These are phyloP conservation scores for Epicauta chinensis DNA, from an alignment of 1,140 invertebrate genomes.

Conservation along the genomic window DNA sequence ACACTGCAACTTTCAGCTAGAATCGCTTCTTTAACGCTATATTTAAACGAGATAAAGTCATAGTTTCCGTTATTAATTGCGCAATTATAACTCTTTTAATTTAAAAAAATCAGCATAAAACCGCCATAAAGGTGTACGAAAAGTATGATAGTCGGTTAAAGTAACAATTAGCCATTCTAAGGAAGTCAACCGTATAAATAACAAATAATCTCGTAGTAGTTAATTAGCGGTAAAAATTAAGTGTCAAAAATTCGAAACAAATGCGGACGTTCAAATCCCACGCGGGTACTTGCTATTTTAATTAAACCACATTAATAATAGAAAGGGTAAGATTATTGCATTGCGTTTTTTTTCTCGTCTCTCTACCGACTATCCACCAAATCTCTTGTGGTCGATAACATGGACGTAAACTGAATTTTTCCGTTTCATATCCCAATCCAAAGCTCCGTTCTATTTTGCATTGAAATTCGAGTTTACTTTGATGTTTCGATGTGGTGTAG, in stretches of 20 bases:
- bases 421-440: too few species aligned
- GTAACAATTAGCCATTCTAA: slow-evolving; percentile 27
- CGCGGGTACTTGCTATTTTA: slow-evolving; percentile 30
- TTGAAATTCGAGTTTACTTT: too few species aligned
- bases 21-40: slow-evolving; percentile 9
- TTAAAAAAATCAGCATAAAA: slow-evolving; percentile 29
- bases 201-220: slow-evolving; percentile 29
- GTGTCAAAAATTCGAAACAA: slow-evolving; percentile 29
- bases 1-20: slow-evolving; percentile 15
- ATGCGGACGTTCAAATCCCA: slow-evolving; percentile 22
- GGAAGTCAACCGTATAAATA: slow-evolving; percentile 29
- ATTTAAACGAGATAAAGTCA: slow-evolving; percentile 28
- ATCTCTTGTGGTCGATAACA: too few species aligned
- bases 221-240: slow-evolving; percentile 33
- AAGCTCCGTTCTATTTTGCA: too few species aligned
- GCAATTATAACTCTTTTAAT: slow-evolving; percentile 35
- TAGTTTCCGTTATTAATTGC: slow-evolving; percentile 33
- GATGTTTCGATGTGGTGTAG: too few species aligned
- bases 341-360: too few species aligned
- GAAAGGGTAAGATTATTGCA: slow-evolving; percentile 21
- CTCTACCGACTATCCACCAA: too few species aligned
- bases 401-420: too few species aligned
- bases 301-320: slow-evolving; percentile 32
- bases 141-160: slow-evolving; percentile 21
- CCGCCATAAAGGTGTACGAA: slow-evolving; percentile 22